These are phyloP conservation scores for Pseudococcus longispinus DNA, from an alignment of 2,888 invertebrate genomes.

Conservation along the genomic window DNA sequence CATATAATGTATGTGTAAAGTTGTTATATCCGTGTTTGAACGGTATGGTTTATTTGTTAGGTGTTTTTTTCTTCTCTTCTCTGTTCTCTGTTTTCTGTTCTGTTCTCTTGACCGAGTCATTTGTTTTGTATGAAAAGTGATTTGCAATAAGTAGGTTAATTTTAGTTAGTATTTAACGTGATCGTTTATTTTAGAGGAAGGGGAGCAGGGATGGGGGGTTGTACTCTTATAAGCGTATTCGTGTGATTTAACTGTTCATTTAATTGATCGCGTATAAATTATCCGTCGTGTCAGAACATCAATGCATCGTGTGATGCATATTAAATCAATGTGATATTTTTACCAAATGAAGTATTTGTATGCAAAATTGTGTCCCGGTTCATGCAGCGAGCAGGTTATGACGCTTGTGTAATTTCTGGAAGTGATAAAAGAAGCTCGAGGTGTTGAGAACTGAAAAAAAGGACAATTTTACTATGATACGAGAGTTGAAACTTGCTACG, in stretches of 20 bases:
- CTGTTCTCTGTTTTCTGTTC: background rate
- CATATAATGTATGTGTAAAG: background rate
- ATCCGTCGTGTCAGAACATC: background rate
- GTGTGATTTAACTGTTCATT: background rate
- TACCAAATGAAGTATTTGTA: background rate
- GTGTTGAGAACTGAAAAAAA: no score
- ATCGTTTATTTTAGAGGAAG: background rate
- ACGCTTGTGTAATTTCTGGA: no score
- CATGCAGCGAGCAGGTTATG: background rate
- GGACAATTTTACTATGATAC: no score
- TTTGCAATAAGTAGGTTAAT: background rate
- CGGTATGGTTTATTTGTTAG: background rate
- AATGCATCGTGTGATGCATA: background rate
- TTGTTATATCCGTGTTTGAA: slow-evolving; percentile 15
- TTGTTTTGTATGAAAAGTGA: background rate
- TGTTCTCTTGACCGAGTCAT: background rate
- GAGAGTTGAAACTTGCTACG: no score
- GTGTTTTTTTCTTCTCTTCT: background rate
- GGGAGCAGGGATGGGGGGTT: background rate
- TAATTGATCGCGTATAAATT: background rate
- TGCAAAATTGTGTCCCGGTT: background rate
- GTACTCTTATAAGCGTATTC: background rate
- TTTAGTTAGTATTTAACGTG: background rate
- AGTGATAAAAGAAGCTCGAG: no score
- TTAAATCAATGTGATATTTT: background rate